phyloP scores from a whole-genome alignment of 2,113 vertebrate species.

The Pyxicephalus adspersus region DNA sequence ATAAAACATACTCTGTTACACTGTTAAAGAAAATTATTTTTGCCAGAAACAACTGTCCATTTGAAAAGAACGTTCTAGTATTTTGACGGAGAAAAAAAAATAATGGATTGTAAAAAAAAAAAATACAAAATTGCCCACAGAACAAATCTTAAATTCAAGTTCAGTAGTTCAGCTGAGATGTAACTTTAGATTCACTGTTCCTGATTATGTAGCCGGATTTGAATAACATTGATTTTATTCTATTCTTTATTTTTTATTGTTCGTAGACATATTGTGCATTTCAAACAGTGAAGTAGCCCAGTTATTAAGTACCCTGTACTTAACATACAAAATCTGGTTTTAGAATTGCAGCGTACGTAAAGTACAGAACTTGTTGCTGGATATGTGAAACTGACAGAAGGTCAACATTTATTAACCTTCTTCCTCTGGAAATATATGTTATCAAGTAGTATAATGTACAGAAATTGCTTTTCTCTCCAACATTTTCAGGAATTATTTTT shows the following conservation, averaged over 20 bases:
- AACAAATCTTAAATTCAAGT: no score
- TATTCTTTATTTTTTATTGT: not conserved
- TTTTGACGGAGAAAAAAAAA: no score
- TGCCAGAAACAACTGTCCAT: no score
- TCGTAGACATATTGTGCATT: not conserved
- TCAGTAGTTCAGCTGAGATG: no score
- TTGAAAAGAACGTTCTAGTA: no score
- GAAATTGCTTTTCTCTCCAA: conserved; percentile 1
- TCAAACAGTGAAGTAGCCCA: not conserved
- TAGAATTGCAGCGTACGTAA: not conserved
- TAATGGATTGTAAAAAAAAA: no score
- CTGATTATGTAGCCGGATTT: no score
- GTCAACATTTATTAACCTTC: conserved; percentile 1
- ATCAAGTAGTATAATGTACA: not conserved
- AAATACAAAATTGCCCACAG: no score
- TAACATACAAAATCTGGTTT: not conserved
- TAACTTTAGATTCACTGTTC: no score
- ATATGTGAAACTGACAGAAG: not conserved
- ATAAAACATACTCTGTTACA: no score
- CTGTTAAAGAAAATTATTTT: no score
- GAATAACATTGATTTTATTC: not conserved
- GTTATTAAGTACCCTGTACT: not conserved
- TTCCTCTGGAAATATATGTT: not conserved
- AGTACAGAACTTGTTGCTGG: not conserved
- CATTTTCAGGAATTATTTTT: not conserved